Evolutionary conservation across 2,797 vertebrate genomes (phyloP).

Genomic region (Rhabdomys pumilio): DNA sequence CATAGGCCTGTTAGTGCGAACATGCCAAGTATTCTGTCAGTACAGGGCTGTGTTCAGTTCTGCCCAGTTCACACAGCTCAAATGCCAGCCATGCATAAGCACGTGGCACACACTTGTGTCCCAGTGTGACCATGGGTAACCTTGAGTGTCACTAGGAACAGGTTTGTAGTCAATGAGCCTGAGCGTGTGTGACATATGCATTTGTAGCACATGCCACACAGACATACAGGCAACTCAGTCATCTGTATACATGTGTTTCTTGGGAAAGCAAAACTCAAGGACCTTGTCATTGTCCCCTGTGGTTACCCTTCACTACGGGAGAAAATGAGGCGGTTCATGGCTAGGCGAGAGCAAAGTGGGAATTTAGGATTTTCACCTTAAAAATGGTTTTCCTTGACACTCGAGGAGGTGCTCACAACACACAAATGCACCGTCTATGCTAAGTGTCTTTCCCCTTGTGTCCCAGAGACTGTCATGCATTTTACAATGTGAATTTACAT

Average conservation of each 20-base stretch:
- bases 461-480: accelerated
- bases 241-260: background rate
- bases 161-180: background rate
- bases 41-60: background rate
- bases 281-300: accelerated
- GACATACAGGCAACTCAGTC: accelerated
- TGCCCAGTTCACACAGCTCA: accelerated
- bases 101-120: accelerated
- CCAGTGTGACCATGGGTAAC: accelerated
- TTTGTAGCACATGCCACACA: no score
- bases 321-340: background rate
- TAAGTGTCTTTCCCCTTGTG: background rate
- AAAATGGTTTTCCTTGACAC: background rate
- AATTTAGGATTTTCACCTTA: background rate
- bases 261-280: background rate
- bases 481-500: background rate
- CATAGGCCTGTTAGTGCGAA: background rate
- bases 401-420: background rate
- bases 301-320: background rate
- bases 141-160: accelerated
- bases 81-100: background rate
- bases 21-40: accelerated
- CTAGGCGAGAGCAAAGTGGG: background rate
- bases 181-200: accelerated
- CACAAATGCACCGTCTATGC: background rate